Percentiles rank a stretch among this genome's conserved stretches.
phyloP scores from a whole-genome alignment of 53 echinoderm and acorn worm species.

The Temnopleurus reevesii region DNA sequence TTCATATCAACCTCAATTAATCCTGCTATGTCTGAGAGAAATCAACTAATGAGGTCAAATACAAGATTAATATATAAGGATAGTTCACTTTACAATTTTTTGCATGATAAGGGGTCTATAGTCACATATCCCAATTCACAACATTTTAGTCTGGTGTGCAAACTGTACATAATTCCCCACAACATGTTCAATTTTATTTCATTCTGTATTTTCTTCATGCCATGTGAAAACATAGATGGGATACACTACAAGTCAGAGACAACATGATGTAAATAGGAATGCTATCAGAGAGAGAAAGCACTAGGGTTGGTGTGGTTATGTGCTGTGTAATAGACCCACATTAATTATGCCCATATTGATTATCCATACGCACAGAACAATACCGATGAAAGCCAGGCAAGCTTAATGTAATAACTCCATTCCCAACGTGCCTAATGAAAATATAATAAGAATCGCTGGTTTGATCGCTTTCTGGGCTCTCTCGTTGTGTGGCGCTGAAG shows the following conservation, averaged over 20 bases:
- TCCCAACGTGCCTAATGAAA: slow-evolving; percentile 57
- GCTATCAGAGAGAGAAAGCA: neutral
- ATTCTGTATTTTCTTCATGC: neutral
- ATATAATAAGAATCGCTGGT: slow-evolving; percentile 38
- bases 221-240: neutral
- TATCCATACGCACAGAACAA: slow-evolving; percentile 7
- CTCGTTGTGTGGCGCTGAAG: neutral
- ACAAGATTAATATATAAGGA: neutral
- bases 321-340: slow-evolving; percentile 51
- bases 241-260: neutral
- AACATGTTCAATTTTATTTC: no score
- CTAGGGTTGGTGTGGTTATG: neutral
- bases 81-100: neutral
- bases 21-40: neutral
- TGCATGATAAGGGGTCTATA: no score
- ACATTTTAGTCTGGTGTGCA: no score
- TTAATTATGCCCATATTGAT: slow-evolving; percentile 60
- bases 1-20: neutral
- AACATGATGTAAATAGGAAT: neutral
- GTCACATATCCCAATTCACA: no score
- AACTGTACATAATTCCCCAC: no score
- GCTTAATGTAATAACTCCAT: slow-evolving; percentile 55
- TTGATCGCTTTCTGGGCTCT: slow-evolving; percentile 38
- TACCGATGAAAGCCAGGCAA: slow-evolving; percentile 34
- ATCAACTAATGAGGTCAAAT: neutral